Evolutionary conservation across 2,888 invertebrate genomes (phyloP).

Genomic region (Clepsis dumicolana): DNA sequence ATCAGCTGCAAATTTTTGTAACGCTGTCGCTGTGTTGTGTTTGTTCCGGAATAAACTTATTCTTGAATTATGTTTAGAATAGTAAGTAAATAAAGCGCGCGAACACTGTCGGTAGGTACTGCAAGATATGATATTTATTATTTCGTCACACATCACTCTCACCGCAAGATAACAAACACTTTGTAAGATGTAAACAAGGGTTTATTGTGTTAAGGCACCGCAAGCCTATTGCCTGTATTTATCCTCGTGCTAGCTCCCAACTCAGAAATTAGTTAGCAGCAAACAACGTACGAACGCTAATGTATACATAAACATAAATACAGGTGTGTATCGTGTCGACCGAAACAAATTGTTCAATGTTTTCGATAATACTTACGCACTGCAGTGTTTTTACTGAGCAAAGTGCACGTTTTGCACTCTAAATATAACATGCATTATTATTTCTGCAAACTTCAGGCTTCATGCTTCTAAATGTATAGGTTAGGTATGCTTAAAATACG

Average conservation of each 20-base stretch:
- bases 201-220: conserved; percentile 47
- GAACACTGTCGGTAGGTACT: conserved; percentile 4
- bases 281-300: conserved; percentile 6
- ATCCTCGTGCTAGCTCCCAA: conserved; percentile 26
- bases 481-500: conserved; percentile 26
- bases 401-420: conserved; percentile 4
- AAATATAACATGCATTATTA: conserved; percentile 22
- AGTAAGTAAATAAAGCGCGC: conserved; percentile 6
- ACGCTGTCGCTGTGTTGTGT: neutral
- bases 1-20: neutral
- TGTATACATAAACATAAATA: neutral
- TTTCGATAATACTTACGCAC: neutral
- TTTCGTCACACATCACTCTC: conserved; percentile 43
- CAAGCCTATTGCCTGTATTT: conserved; percentile 36
- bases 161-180: conserved; percentile 53
- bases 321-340: neutral
- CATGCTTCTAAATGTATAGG: conserved; percentile 22
- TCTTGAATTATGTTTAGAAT: conserved; percentile 10
- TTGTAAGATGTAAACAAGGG: conserved; percentile 49
- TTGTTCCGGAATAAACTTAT: neutral
- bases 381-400: neutral
- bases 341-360: conserved; percentile 7
- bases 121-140: conserved; percentile 8
- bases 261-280: conserved; percentile 17
- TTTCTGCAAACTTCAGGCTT: conserved; percentile 7